Percentiles rank a stretch among this genome's conserved stretches.
Evolutionary conservation across 2,113 vertebrate species (phyloP).

Genomic region (Seriola aureovittata): DNA sequence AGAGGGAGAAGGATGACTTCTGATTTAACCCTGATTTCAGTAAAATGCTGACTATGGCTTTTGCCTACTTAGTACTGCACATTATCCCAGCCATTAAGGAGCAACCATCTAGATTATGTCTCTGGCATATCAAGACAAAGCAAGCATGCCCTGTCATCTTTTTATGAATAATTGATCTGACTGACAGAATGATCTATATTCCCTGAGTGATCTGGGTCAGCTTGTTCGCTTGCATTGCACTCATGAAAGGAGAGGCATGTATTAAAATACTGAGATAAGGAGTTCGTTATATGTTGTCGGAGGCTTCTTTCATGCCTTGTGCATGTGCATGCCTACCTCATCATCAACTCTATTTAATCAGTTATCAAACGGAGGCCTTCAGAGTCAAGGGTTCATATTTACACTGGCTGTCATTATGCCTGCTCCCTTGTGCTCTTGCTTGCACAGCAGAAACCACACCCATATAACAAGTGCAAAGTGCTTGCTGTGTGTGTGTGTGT

Average conservation of each 20-base stretch:
- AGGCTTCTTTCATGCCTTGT: neutral
- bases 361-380: conserved; percentile 38
- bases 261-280: conserved; percentile 44
- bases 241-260: conserved; percentile 40
- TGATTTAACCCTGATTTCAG: conserved; percentile 45
- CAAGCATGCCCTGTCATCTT: conserved; percentile 47
- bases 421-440: conserved; percentile 55
- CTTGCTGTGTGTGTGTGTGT: conserved; percentile 42
- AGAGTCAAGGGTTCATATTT: conserved; percentile 67
- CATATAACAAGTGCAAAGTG: conserved; percentile 67
- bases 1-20: neutral
- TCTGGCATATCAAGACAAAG: conserved; percentile 45
- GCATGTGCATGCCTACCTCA: conserved; percentile 17
- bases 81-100: conserved; percentile 52
- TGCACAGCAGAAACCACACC: conserved; percentile 77
- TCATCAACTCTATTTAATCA: conserved; percentile 51
- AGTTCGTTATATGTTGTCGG: conserved; percentile 19
- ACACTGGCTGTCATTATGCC: conserved; percentile 58
- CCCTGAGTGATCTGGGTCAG: conserved; percentile 73
- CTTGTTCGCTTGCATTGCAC: conserved; percentile 10
- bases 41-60: conserved; percentile 57
- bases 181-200: conserved; percentile 65
- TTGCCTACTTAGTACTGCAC: conserved; percentile 46
- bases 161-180: conserved; percentile 78
- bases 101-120: conserved; percentile 48